Conservation (phyloP, 1,140 invertebrate genomes). For the Zaprionus capensis region DNA sequence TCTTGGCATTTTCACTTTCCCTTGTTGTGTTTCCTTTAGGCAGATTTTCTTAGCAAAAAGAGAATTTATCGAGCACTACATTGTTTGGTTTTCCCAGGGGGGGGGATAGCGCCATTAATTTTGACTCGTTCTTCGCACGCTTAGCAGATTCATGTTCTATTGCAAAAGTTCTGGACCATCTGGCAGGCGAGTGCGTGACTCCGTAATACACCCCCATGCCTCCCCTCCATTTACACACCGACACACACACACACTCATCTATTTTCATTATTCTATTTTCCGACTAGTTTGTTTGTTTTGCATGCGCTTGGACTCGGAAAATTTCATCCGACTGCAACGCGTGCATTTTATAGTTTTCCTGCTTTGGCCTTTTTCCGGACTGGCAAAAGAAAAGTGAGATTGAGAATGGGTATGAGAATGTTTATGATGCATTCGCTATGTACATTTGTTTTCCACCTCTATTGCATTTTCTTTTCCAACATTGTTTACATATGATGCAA, state of each 20-base stretch:
- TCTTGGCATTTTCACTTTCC: not conserved
- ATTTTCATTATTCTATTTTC: slow-evolving; percentile 20
- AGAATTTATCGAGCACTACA: slow-evolving; percentile 22
- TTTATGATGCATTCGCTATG: slow-evolving; percentile 34
- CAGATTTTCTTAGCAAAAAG: not conserved
- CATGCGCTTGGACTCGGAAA: slow-evolving; percentile 34
- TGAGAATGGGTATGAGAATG: slow-evolving; percentile 24
- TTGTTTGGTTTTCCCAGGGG: slow-evolving; percentile 33
- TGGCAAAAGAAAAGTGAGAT: slow-evolving; percentile 11
- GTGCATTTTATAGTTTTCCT: slow-evolving; percentile 71
- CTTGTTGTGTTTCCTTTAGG: not conserved
- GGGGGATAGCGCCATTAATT: slow-evolving; percentile 50
- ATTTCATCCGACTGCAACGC: slow-evolving; percentile 61
- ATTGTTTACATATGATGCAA: slow-evolving; percentile 38
- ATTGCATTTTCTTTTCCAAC: slow-evolving; percentile 18
- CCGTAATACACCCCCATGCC: not conserved
- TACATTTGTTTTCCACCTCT: slow-evolving; percentile 25
- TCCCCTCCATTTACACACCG: slow-evolving; percentile 15
- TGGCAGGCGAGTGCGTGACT: slow-evolving; percentile 61
- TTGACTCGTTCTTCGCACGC: slow-evolving; percentile 49
- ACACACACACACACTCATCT: slow-evolving; percentile 31
- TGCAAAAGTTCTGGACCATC: slow-evolving; percentile 56
- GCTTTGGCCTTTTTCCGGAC: slow-evolving; percentile 12
- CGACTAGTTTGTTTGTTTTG: slow-evolving; percentile 13
- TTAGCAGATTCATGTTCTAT: slow-evolving; percentile 46